Conservation (phyloP, 2,797 vertebrate genomes). For the Gouania willdenowi region DNA sequence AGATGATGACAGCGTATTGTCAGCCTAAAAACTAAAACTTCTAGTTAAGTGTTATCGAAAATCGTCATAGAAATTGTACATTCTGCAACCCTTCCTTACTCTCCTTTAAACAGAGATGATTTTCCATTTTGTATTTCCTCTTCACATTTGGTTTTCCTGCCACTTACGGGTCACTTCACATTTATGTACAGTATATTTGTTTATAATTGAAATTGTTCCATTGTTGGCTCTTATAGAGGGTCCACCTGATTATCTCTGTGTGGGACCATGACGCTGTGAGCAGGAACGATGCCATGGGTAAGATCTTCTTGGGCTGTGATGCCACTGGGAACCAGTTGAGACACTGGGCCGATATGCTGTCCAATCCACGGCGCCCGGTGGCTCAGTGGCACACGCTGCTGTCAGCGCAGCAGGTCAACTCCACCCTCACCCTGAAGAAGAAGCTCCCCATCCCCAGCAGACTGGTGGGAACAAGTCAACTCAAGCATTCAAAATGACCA, state of each 20-base stretch:
- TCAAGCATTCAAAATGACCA: not conserved
- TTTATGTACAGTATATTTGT: too few species aligned
- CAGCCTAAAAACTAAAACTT: too few species aligned
- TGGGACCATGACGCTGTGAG: constrained; percentile 84
- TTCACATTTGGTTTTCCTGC: too few species aligned
- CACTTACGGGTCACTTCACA: too few species aligned
- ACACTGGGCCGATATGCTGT: constrained; percentile 93
- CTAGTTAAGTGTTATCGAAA: too few species aligned
- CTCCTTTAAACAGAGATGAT: too few species aligned
- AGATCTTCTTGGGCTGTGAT: constrained; percentile 82
- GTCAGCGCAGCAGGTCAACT: constrained; percentile 78
- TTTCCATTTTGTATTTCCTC: too few species aligned
- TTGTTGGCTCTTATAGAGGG: constrained; percentile 50
- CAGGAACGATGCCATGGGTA: constrained; percentile 82
- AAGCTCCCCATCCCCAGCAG: constrained; percentile 67
- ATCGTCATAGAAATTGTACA: too few species aligned
- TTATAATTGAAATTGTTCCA: too few species aligned
- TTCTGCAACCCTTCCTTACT: too few species aligned
- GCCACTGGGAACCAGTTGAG: constrained; percentile 85
- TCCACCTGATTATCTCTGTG: constrained; percentile 82
- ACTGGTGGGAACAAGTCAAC: constrained; percentile 12
- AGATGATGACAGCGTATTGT: too few species aligned
- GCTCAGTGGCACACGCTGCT: constrained; percentile 88
- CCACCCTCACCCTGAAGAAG: constrained; percentile 73
- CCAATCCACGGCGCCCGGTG: constrained; percentile 81